Base-by-base conservation (phyloP, 53 echinoderm and acorn worm genomes). In the Henricia sp. region DNA sequence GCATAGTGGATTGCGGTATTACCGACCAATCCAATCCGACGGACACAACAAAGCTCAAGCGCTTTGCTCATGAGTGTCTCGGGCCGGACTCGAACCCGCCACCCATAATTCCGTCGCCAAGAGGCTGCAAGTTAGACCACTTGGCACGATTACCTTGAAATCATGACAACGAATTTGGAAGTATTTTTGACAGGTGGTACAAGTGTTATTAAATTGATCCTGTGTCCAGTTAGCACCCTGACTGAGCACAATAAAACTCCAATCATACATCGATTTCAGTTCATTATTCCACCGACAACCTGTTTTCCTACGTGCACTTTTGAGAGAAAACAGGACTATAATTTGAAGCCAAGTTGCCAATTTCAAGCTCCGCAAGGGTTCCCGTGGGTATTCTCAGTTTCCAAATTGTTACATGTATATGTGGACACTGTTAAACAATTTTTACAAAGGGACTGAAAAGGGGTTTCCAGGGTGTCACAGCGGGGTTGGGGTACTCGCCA, bases 201-300 rank as follows among this genome's bases (percentile, higher is more conserved):
- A 32, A 48, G 48, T 80, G 63, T 26, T 32, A 11, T 23, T 17
- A n/a, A 25, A 10, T 16, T 11, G 46, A 46, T 4, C 21, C 44
- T 38, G 76, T 26, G 59, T 41, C 76, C 29, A 43, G 80, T 63
- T 29, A 80, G 50, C 40, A 42, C 64, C 80, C 64, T 80, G 20
- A 63, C 80, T 17, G 80, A 17, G 80, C 4, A 46, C 80, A 80
- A 80, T 80, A 62, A 80, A 80, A 80, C 50, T 62, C 62, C 80
- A 80, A 80, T 80, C 80, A 63, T 2, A 64, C n/a, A 23, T 46
- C 29, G 42, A 63, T 80, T 80, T 62, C 65, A 50, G 12, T 50
- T 73, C 37, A 37, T 73, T 73, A 64, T 23, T 64, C 24, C 37
- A 33, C 1, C 43, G 63, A 73, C 73, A 34, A 73, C 71, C 71